phyloP scores from a whole-genome alignment of 1,140 invertebrate species.

The Formica selysi region DNA sequence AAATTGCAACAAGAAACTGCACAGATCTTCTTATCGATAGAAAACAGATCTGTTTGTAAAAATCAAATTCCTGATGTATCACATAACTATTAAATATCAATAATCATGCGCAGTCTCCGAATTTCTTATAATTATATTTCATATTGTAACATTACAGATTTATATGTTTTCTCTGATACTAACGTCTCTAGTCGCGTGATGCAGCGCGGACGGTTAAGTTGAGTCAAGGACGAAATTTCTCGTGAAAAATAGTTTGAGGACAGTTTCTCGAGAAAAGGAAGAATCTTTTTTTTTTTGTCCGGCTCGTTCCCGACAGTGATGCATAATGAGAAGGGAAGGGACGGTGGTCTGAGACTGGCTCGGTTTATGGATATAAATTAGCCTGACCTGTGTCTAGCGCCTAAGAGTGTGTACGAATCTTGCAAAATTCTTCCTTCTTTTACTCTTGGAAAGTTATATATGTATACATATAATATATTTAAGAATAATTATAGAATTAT shows the following conservation, averaged over 20 bases:
- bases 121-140: slow-evolving; percentile 26
- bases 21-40: not conserved
- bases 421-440: not conserved
- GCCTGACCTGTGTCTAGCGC: slow-evolving; percentile 76
- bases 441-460: not conserved
- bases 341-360: slow-evolving; percentile 84
- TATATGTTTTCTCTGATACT: not conserved
- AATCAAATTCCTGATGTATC: not conserved
- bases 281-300: slow-evolving; percentile 53
- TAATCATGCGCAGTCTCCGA: slow-evolving; percentile 20
- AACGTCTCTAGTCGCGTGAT: slow-evolving; percentile 63
- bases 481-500: not conserved
- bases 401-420: not conserved
- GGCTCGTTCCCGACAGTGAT: slow-evolving; percentile 71
- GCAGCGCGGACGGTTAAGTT: slow-evolving; percentile 76
- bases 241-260: slow-evolving; percentile 64
- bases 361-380: slow-evolving; percentile 83
- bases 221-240: slow-evolving; percentile 72
- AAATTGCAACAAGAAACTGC: slow-evolving; percentile 30
- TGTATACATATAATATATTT: not conserved
- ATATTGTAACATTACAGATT: slow-evolving; percentile 15
- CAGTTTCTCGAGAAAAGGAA: slow-evolving; percentile 64
- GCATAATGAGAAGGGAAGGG: slow-evolving; percentile 77
- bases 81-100: not conserved
- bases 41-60: slow-evolving; percentile 16